Conservation (phyloP, 2,888 invertebrate species). For the Aphodius granarius region DNA sequence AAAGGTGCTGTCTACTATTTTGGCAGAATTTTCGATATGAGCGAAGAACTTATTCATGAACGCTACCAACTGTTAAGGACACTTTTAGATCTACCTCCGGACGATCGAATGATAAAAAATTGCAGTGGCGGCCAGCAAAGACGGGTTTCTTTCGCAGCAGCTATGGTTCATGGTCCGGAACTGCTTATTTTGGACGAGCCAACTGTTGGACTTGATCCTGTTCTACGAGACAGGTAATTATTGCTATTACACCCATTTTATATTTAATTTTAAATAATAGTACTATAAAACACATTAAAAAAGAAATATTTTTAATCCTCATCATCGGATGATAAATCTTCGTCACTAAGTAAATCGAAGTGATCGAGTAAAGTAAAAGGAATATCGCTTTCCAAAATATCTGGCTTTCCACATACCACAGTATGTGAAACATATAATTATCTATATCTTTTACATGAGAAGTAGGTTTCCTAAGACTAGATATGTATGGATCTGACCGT, state of each 20-base stretch:
- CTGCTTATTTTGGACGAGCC: conserved; percentile 90
- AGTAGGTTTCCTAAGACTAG: too few species aligned
- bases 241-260: background rate
- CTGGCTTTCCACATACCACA: too few species aligned
- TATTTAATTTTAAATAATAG: background rate
- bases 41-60: conserved; percentile 62
- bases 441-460: too few species aligned
- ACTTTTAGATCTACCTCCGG: conserved; percentile 76
- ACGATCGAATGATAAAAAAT: conserved; percentile 63
- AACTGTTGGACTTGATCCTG: conserved; percentile 91
- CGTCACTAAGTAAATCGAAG: too few species aligned
- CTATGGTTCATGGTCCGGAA: conserved; percentile 86
- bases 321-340: too few species aligned
- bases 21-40: conserved; percentile 82
- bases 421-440: too few species aligned
- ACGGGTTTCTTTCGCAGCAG: conserved; percentile 85
- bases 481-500: background rate
- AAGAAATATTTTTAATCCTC: too few species aligned
- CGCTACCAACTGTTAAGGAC: conserved; percentile 69
- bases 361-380: too few species aligned
- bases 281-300: background rate
- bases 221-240: conserved; percentile 75
- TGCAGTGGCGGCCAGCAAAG: conserved; percentile 91
- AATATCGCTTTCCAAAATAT: too few species aligned
- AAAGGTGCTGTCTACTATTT: conserved; percentile 85